phyloP scores from a whole-genome alignment of 2,888 invertebrate species.

The Amiota mariae region DNA sequence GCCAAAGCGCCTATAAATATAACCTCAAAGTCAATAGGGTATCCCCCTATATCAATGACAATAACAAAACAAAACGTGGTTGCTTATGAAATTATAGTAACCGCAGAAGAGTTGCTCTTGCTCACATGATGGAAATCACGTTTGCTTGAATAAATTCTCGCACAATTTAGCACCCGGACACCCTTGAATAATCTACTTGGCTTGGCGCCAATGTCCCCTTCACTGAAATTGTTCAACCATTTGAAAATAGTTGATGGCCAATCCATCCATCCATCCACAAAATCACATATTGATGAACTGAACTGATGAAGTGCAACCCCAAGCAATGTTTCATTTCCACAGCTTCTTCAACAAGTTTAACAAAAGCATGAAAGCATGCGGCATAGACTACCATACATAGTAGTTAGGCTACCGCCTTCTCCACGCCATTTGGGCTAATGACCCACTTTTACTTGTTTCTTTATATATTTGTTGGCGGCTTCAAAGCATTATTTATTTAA shows the following conservation, averaged over 20 bases:
- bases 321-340: constrained; percentile 35
- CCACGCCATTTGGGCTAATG: constrained; percentile 42
- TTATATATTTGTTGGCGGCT: too few relatives aligned
- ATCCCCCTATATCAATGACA: not conserved
- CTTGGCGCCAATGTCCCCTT: not conserved
- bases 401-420: too few relatives aligned
- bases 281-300: constrained; percentile 17
- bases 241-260: constrained; percentile 47
- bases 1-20: constrained; percentile 35
- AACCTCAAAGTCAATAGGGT: not conserved
- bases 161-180: constrained; percentile 2
- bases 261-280: too few relatives aligned
- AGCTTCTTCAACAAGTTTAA: not conserved
- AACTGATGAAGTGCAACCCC: constrained; percentile 34
- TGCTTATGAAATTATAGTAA: constrained; percentile 6
- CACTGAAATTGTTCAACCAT: constrained; percentile 51
- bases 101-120: not conserved
- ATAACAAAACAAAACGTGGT: constrained; percentile 6
- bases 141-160: constrained; percentile 10
- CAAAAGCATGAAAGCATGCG: too few relatives aligned
- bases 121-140: constrained; percentile 7
- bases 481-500: constrained; percentile 4
- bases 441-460: constrained; percentile 51
- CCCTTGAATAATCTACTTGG: not conserved
- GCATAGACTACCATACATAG: too few relatives aligned